Conservation (phyloP, 2,797 vertebrate species). For the Mormyrus proboscirostris region DNA sequence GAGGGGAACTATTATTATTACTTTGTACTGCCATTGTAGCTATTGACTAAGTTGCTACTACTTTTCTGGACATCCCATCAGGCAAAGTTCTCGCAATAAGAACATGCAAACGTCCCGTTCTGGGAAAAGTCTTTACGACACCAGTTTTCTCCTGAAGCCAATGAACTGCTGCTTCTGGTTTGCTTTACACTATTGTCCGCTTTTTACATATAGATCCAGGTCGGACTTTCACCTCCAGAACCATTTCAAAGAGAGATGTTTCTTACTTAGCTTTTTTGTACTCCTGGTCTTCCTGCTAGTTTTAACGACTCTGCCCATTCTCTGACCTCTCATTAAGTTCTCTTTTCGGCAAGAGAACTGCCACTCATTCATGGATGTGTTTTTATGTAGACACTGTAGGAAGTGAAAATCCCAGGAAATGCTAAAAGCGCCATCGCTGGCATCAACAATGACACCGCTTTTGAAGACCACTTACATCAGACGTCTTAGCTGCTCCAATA, state of each 20-base stretch:
- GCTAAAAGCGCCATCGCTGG: too few relatives aligned
- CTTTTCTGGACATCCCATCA: neutral
- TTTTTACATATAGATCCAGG: neutral
- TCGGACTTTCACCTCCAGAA: neutral
- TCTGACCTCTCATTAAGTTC: neutral
- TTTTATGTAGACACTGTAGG: neutral
- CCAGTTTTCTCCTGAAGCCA: neutral
- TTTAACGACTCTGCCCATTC: neutral
- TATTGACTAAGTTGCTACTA: neutral
- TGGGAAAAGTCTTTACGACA: neutral
- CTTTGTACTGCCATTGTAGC: neutral
- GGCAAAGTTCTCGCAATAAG: neutral
- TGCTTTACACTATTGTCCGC: neutral
- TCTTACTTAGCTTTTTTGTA: neutral
- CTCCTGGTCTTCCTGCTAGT: neutral
- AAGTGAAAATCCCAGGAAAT: neutral
- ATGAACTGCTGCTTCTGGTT: neutral
- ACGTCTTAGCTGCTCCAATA: neutral
- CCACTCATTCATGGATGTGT: neutral
- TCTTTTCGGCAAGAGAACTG: neutral
- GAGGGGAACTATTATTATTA: neutral
- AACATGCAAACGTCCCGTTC: neutral
- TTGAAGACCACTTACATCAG: neutral
- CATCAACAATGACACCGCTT: neutral
- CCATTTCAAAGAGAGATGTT: neutral